Evolutionary conservation across 2,888 invertebrate genomes (phyloP).

Genomic region (Andrena minutula): DNA sequence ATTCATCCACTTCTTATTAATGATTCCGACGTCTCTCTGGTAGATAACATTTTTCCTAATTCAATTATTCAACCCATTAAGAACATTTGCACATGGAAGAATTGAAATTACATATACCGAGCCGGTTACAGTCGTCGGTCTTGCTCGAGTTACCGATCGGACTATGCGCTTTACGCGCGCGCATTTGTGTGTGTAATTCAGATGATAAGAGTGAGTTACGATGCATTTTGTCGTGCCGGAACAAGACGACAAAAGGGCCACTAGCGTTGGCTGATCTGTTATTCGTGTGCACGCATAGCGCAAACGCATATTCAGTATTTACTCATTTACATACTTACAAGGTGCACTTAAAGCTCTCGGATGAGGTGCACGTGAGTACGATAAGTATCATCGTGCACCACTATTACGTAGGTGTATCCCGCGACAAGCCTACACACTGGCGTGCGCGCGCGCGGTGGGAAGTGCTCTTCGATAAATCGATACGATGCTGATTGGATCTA

Average conservation of each 20-base stretch:
- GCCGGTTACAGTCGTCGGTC: not conserved
- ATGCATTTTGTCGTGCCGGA: slow-evolving; percentile 48
- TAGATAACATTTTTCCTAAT: not conserved
- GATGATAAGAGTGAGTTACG: slow-evolving; percentile 53
- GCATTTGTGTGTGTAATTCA: slow-evolving; percentile 15
- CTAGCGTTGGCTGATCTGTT: slow-evolving; percentile 43
- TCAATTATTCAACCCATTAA: slow-evolving; percentile 18
- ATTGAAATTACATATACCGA: slow-evolving; percentile 3
- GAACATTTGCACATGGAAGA: not conserved
- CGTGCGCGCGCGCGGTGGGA: not conserved
- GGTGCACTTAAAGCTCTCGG: slow-evolving; percentile 45
- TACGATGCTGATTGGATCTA: slow-evolving; percentile 24
- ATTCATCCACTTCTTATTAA: not conserved
- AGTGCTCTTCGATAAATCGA: slow-evolving; percentile 35
- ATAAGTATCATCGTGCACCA: slow-evolving; percentile 48
- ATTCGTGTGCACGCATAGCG: slow-evolving; percentile 27
- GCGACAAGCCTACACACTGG: slow-evolving; percentile 16
- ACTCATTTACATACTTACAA: slow-evolving; percentile 61
- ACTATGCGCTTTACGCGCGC: not conserved
- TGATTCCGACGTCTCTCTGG: not conserved
- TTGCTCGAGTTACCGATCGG: slow-evolving; percentile 34
- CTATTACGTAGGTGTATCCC: slow-evolving; percentile 56
- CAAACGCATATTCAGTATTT: slow-evolving; percentile 42
- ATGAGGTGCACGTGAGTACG: slow-evolving; percentile 53
- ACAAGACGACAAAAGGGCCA: slow-evolving; percentile 51